Conservation (phyloP, 2,888 invertebrate genomes). For the Tachina grossa region DNA sequence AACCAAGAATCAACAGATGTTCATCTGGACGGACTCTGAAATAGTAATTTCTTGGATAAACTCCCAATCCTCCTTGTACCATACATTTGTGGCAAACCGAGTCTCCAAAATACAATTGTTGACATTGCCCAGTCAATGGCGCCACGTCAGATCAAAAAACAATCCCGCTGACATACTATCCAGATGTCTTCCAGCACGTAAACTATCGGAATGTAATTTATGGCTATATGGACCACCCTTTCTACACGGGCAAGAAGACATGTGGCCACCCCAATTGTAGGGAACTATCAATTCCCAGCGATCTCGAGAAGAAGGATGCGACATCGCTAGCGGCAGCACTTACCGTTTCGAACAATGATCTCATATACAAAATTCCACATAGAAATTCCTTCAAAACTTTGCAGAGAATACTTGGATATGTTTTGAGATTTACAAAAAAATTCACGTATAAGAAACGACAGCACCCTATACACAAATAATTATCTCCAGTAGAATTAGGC, state of each 20-base stretch:
- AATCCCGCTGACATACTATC: background rate
- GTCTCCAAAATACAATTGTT: conserved; percentile 9
- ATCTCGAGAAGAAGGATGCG: too few species aligned
- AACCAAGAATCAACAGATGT: background rate
- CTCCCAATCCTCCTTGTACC: background rate
- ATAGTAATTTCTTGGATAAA: conserved; percentile 1
- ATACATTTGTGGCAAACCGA: background rate
- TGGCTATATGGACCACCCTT: too few species aligned
- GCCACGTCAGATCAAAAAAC: background rate
- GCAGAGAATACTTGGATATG: too few species aligned
- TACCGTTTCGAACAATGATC: too few species aligned
- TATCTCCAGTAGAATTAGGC: too few species aligned
- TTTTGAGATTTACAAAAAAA: too few species aligned
- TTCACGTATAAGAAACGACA: too few species aligned
- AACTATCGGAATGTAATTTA: conserved; percentile 9
- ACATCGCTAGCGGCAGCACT: too few species aligned
- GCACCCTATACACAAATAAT: too few species aligned
- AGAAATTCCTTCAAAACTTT: too few species aligned
- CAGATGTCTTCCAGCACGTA: conserved; percentile 8
- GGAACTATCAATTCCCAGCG: too few species aligned
- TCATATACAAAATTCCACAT: too few species aligned
- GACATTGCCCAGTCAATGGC: background rate
- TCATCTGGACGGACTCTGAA: background rate
- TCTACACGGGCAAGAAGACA: background rate
- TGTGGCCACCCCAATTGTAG: background rate